These are phyloP conservation scores for Melanostoma scalare DNA, from an alignment of 2,888 invertebrate species.

Conservation along the genomic window DNA sequence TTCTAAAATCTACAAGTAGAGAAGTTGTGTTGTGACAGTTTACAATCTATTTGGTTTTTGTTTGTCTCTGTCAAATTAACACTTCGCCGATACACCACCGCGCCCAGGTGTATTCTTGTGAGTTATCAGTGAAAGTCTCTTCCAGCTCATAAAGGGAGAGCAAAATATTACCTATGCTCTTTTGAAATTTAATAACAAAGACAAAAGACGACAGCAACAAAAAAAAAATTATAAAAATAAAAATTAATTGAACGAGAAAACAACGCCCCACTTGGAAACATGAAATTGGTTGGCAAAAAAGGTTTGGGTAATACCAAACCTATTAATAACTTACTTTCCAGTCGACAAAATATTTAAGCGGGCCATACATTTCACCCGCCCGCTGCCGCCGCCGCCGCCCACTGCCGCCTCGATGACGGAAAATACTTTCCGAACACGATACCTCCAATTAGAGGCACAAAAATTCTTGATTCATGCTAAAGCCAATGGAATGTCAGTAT, in stretches of 20 bases:
- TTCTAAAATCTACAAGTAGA: too few species aligned
- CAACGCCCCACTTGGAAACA: constrained; percentile 20
- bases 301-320: constrained; percentile 14
- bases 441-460: constrained; percentile 36
- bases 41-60: constrained; percentile 29
- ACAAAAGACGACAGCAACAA: not conserved
- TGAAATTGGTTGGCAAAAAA: constrained; percentile 22
- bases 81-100: constrained; percentile 19
- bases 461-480: constrained; percentile 21
- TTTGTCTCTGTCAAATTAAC: constrained; percentile 36
- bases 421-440: constrained; percentile 39
- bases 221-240: not conserved
- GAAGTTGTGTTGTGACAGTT: not conserved
- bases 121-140: constrained; percentile 54
- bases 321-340: constrained; percentile 53
- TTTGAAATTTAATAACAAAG: too few species aligned
- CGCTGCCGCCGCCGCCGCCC: not conserved
- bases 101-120: not conserved
- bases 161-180: too few species aligned
- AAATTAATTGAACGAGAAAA: not conserved
- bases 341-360: constrained; percentile 36
- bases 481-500: constrained; percentile 12
- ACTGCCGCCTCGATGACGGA: constrained; percentile 2
- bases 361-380: constrained; percentile 3
- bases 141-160: not conserved